phyloP scores from a whole-genome alignment of 2,888 invertebrate genomes.

The Nomada hirtipes region DNA sequence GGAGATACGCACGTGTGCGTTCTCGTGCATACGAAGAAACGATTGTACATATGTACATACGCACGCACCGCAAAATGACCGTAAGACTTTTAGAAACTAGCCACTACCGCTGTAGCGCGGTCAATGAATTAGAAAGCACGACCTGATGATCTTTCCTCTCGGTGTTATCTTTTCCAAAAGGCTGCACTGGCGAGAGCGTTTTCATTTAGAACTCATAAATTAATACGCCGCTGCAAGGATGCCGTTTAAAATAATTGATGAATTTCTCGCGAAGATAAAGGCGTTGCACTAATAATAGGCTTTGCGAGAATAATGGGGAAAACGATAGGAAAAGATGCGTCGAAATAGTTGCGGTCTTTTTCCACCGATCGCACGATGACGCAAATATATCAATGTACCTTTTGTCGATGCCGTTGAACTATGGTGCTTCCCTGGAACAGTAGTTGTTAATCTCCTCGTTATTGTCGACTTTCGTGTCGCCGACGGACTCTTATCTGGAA shows the following conservation, averaged over 20 bases:
- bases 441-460: conserved; percentile 71
- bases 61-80: conserved; percentile 63
- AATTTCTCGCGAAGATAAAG: not conserved
- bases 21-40: conserved; percentile 31
- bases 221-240: not conserved
- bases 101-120: conserved; percentile 39
- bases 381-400: conserved; percentile 55
- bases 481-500: conserved; percentile 81
- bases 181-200: not conserved
- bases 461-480: conserved; percentile 76
- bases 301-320: too few relatives aligned
- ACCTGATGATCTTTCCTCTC: conserved; percentile 30
- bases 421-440: conserved; percentile 69
- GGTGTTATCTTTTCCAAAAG: conserved; percentile 22
- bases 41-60: not conserved
- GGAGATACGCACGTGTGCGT: conserved; percentile 39
- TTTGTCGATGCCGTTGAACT: conserved; percentile 67
- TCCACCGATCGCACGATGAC: not conserved
- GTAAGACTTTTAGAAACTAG: conserved; percentile 69
- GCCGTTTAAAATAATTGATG: not conserved
- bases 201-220: not conserved
- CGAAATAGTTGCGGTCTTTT: not conserved
- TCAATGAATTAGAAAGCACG: conserved; percentile 69
- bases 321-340: not conserved
- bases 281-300: too few relatives aligned